Evolutionary conservation across 2,113 vertebrate genomes (phyloP).

Genomic region (Dasyurus viverrinus): DNA sequence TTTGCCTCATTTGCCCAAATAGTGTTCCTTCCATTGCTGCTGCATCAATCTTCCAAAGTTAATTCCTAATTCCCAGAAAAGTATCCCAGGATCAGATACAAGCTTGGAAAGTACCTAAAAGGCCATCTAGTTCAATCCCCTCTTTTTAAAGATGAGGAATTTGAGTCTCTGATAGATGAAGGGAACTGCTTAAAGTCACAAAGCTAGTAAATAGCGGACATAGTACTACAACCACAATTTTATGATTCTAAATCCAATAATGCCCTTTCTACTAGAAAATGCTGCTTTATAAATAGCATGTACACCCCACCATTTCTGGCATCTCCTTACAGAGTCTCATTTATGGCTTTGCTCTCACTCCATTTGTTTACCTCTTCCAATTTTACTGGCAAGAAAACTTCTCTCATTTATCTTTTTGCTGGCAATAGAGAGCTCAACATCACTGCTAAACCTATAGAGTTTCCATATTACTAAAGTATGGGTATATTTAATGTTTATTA

Average conservation of each 20-base stretch:
- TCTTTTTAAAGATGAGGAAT: background rate
- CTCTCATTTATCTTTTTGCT: background rate
- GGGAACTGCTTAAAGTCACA: background rate
- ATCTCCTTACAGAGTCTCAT: background rate
- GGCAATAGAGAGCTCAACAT: background rate
- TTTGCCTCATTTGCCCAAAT: background rate
- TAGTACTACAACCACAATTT: background rate
- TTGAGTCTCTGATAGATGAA: background rate
- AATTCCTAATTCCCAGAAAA: background rate
- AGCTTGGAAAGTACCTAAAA: background rate
- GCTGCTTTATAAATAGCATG: background rate
- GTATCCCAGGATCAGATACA: background rate
- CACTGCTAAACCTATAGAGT: accelerated
- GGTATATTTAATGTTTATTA: background rate
- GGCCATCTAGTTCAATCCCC: background rate
- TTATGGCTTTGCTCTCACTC: background rate
- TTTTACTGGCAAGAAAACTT: background rate
- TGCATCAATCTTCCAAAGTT: background rate
- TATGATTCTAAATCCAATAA: background rate
- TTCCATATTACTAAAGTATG: background rate
- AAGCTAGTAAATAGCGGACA: background rate
- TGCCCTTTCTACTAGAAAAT: background rate
- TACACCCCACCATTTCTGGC: background rate
- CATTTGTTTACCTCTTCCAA: background rate
- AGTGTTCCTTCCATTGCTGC: background rate